These are phyloP conservation scores for Drosophila buzzatii DNA, from an alignment of 2,888 invertebrate species.

Conservation along the genomic window DNA sequence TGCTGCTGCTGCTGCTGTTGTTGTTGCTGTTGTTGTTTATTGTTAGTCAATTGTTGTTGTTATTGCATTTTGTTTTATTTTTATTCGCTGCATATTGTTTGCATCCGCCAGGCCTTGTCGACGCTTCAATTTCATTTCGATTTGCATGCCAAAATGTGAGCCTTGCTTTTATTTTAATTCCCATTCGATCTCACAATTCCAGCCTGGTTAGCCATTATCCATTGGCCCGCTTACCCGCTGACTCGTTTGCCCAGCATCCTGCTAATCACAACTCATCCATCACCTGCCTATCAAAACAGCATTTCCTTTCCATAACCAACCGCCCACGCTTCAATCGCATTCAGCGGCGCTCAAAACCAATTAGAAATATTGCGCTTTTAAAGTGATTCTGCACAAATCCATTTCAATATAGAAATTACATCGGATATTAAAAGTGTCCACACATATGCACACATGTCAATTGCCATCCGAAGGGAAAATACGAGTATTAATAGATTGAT, in stretches of 20 bases:
- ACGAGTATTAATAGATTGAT: too few species aligned
- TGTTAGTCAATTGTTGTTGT: constrained; percentile 2
- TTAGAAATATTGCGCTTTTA: constrained; percentile 9
- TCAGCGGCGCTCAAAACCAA: background rate
- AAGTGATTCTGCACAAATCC: constrained; percentile 1
- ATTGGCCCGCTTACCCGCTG: background rate
- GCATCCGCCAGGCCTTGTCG: constrained; percentile 15
- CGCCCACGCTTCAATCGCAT: background rate
- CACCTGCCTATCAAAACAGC: constrained; percentile 17
- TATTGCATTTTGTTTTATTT: constrained; percentile 7
- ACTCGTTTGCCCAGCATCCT: background rate
- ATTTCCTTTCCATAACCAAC: background rate
- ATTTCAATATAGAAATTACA: constrained; percentile 2
- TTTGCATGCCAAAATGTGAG: constrained; percentile 47
- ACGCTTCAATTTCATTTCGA: constrained; percentile 64
- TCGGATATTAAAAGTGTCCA: background rate
- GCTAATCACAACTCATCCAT: constrained; percentile 43
- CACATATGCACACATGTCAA: background rate
- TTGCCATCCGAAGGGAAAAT: too few species aligned
- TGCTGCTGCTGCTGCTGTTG: background rate
- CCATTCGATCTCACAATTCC: constrained; percentile 34
- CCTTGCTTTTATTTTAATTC: constrained; percentile 59
- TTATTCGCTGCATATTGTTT: constrained; percentile 23
- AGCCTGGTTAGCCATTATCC: constrained; percentile 1
- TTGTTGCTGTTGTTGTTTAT: background rate